phyloP scores from a whole-genome alignment of 92 coral and sea anemone species.

The Epizoanthus stellaris region DNA sequence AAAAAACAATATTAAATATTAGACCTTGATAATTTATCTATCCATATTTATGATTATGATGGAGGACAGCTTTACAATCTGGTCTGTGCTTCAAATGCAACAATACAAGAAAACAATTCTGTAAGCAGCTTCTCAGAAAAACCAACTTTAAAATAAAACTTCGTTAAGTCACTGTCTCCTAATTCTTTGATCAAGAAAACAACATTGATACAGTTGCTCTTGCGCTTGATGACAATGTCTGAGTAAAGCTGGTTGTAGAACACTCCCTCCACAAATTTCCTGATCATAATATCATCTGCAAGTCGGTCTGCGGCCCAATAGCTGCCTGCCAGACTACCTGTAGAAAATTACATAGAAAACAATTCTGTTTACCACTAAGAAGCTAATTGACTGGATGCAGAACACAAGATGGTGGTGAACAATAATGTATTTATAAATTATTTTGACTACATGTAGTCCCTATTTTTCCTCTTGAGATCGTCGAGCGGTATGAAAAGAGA shows the following conservation, averaged over 20 bases:
- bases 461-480: no score
- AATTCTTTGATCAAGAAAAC: slow-evolving; percentile 73
- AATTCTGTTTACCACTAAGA: not conserved
- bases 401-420: not conserved
- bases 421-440: no score
- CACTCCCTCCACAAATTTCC: slow-evolving; percentile 95
- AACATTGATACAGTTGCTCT: slow-evolving; percentile 84
- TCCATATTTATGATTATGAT: no score
- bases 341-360: not conserved
- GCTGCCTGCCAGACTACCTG: slow-evolving; percentile 93
- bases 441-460: no score
- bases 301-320: slow-evolving; percentile 93
- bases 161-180: slow-evolving; percentile 61
- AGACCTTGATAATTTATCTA: no score
- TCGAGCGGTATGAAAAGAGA: no score
- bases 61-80: not conserved
- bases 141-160: slow-evolving; percentile 90
- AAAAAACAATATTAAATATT: no score
- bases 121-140: slow-evolving; percentile 87
- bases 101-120: slow-evolving; percentile 87
- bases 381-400: not conserved
- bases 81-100: slow-evolving; percentile 87
- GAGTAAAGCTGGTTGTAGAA: slow-evolving; percentile 85
- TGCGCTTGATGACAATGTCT: slow-evolving; percentile 90
- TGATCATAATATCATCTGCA: slow-evolving; percentile 92